phyloP scores from a whole-genome alignment of 2,113 vertebrate species.

The Pseudorhombus dupliciocellatus region DNA sequence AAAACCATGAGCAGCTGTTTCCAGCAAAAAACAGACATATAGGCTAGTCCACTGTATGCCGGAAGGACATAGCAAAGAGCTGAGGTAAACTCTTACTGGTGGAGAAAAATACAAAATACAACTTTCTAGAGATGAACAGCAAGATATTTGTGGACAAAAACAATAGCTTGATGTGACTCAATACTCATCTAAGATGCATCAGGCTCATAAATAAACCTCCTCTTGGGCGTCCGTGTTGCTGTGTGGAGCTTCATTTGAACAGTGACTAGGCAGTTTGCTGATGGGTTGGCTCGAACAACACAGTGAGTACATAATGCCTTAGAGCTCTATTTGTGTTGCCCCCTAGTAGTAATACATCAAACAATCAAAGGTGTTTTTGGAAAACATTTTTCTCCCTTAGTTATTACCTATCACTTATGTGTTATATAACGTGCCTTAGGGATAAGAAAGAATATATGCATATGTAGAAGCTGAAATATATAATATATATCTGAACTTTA shows the following conservation, averaged over 20 bases:
- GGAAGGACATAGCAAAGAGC: neutral
- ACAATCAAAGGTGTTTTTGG: neutral
- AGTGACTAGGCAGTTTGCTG: neutral
- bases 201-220: neutral
- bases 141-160: neutral
- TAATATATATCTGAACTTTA: neutral
- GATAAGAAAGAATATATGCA: too few species aligned
- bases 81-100: neutral
- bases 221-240: neutral
- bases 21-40: neutral
- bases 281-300: neutral
- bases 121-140: neutral
- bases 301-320: neutral
- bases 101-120: neutral
- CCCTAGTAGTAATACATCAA: neutral
- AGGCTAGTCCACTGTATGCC: neutral
- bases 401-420: neutral
- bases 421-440: too few species aligned
- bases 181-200: too few species aligned
- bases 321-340: neutral
- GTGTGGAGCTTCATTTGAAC: neutral
- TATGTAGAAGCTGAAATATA: too few species aligned
- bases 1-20: constrained; percentile 12
- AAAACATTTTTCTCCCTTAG: neutral
- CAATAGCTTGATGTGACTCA: neutral